Evolutionary conservation across 2,797 vertebrate species (phyloP), one percentile per base, ranked within the genome.

Genomic region (Acipenser transmontanus): DNA sequence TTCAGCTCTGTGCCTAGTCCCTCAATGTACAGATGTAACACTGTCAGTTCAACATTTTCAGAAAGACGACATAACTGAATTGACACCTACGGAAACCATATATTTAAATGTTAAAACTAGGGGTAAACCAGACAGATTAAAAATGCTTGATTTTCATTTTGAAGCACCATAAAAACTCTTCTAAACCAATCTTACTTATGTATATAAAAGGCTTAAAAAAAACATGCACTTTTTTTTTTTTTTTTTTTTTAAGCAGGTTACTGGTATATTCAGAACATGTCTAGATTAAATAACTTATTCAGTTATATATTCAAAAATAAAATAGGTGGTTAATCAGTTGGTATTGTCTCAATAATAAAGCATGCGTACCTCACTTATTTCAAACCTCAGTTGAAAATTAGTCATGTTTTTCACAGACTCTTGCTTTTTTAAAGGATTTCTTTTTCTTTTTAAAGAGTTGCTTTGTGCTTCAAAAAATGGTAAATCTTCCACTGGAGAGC

Each of bases 1-100:
- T 91, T 94, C 72, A 97, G 84, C 71, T 96, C 91, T 1, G 95
- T 97, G 67, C 97, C 97, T 68, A 98, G 84, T 47, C 92, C 88
- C 68, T 94, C 87, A 51, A 98, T 85, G 67, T 88, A 82, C 76
- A 96, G 77, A 66, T 91, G 90, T 65, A 99, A 81, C 56, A 98
- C 93, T 2, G 89, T 82, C 65, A 90, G 69, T 82, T 98, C 95
- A 73, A 72, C 68, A 67, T 61, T 76, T 48, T 63, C 84, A 56
- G 82, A 83, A 66, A 93, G 80, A 61, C 88, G 93, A 77, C 90
- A 97, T 73, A 98, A 78, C 63, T 95, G 92, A 73, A 98, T 80
- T 60, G 91, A 93, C 72, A 96, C 89, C 97, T 99, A 66, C 2
- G 11, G 63, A 65, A 4, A 2, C 6, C 67, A 69, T 0, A 48